These are phyloP conservation scores for Parnassius glacialis DNA, from an alignment of 2,888 invertebrate genomes.

Conservation along the genomic window DNA sequence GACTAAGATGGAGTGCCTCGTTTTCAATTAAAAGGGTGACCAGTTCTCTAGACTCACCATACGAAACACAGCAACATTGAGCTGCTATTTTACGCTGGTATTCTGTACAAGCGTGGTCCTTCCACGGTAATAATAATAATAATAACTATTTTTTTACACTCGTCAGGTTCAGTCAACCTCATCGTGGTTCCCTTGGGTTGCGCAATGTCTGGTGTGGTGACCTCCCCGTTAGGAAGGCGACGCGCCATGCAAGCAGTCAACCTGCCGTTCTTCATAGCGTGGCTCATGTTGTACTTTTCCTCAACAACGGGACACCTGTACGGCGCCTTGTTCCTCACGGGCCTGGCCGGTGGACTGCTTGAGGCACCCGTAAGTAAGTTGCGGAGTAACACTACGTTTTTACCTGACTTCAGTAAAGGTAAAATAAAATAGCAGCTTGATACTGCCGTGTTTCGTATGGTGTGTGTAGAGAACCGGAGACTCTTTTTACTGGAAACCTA, in stretches of 20 bases:
- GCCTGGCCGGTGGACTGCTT: slow-evolving; percentile 87
- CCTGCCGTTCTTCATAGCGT: slow-evolving; percentile 87
- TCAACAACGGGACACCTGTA: slow-evolving; percentile 83
- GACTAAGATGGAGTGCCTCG: no score
- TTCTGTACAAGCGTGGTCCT: no score
- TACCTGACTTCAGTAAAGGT: no score
- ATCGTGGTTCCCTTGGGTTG: slow-evolving; percentile 91
- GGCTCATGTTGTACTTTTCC: slow-evolving; percentile 87
- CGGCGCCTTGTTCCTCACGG: slow-evolving; percentile 85
- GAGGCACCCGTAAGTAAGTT: slow-evolving; percentile 87
- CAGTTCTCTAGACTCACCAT: no score
- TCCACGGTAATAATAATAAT: neutral
- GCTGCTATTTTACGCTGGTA: no score
- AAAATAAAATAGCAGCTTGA: no score
- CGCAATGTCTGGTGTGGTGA: slow-evolving; percentile 85
- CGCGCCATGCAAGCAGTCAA: slow-evolving; percentile 89
- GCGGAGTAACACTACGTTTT: neutral
- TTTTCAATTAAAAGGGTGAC: no score
- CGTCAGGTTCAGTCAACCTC: slow-evolving; percentile 87
- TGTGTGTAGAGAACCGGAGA: no score
- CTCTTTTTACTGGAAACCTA: no score
- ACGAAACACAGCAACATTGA: no score
- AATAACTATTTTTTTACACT: no score
- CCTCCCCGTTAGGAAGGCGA: slow-evolving; percentile 86
- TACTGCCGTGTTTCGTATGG: no score